Base-by-base conservation (phyloP, 1,140 invertebrate genomes). In the Tetragonula clypearis region DNA sequence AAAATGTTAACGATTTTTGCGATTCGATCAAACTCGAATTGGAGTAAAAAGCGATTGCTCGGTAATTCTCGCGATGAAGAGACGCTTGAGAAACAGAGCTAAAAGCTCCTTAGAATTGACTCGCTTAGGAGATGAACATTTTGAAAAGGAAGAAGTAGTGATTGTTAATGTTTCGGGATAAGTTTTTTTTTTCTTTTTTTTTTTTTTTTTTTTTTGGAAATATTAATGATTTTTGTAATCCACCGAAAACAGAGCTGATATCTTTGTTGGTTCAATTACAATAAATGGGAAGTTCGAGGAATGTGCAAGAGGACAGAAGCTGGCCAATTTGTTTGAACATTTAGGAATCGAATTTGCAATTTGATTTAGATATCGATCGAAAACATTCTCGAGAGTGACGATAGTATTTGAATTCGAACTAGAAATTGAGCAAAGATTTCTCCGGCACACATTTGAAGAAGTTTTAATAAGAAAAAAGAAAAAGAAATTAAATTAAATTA, bases 1-100 rank as follows among this genome's bases (percentile, higher is more conserved):
- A 71, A 56, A 82, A 81, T 65, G 49, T 12, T 65, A 56, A 74
- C 72, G 58, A 73, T 82, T 82, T 82, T 74, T 56, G 6, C 41
- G 41, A 49, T 49, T 49, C 41, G 41, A 49, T 49, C 8, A 49
- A 8, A 49, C 8, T 49, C n/a, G 41, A 49, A 49, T 49, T 49
- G 6, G 41, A 49, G 8, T 49, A 49, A 49, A 49, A 0, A 8
- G 41, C 41, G 41, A 49, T 49, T 49, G 41, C 41, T 49, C 6
- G 41, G 8, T 41, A 41, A 8, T 41, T 41, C 41, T 41, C 41
- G 4, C 30, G 30, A 30, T 30, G 30, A 30, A 30, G 30, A 30
- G 1, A 30, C 6, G 41, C 6, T 49, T 49, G 41, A 49, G 30
- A 49, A 49, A 49, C 8, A 49, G 41, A 49, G 41, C 8, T 49